Base-by-base conservation (phyloP, 2,113 vertebrate genomes). In the Poicephalus meyeri region DNA sequence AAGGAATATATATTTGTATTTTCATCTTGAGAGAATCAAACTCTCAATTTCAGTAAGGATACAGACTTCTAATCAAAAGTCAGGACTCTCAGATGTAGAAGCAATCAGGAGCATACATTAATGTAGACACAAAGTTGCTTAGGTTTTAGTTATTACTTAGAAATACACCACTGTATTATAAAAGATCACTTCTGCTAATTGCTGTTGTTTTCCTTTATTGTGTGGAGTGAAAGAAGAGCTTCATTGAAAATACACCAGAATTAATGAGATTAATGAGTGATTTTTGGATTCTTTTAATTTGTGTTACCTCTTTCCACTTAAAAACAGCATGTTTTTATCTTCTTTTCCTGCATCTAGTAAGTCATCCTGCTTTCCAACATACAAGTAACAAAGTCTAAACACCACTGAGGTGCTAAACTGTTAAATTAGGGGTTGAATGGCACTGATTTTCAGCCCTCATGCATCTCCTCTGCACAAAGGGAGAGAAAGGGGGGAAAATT, bases 371-470 rank as follows among this genome's bases (percentile, higher is more conserved):
- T 13, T 80, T 16, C 29, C 14, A 39, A 61, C 12, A 73, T 33
- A 44, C 3, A 69, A 19, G 13, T 31, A 41, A 20, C 8, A 53
- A 88, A 66, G 20, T 86, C 35, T 49, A 46, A 89, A 26, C 29
- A 92, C 42, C 52, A 71, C 49, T 63, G 70, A 79, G 56, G 28
- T 89, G 33, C 13, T 86, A 86, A 95, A 46, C 39, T 78, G 46
- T 89, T 95, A 85, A 95, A 91, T 87, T 73, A 83, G 15, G 2
- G 11, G 53, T 93, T 93, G 87, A 97, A 76, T 72, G 37, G 3
- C 33, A 89, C 41, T 63, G 37, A 84, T 94, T 93, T 82, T 24
- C 29, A 80, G 47, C 10, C 37, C 24, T 89, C 66, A 73, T 26
- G 18, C 17, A 79, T n/a, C 61, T 11, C 21, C 11, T 81, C 56